Percentiles rank a stretch among this genome's conserved stretches.
These are phyloP conservation scores for Rhimphoctona megacephalus DNA, from an alignment of 2,888 invertebrate genomes.

Conservation along the genomic window DNA sequence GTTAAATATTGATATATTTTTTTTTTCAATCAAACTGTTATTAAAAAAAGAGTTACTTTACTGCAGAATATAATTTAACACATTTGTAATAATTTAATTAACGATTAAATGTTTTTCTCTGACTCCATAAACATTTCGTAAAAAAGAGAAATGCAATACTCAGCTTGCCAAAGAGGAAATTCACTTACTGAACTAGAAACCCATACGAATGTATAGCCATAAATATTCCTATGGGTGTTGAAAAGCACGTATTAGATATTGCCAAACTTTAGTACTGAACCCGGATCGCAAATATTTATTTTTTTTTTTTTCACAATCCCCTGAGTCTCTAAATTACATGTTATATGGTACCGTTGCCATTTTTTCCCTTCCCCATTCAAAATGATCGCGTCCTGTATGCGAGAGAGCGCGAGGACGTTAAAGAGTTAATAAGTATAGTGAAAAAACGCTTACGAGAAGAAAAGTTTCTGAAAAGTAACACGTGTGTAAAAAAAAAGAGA, in stretches of 20 bases:
- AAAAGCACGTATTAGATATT: constrained; percentile 10
- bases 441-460: constrained; percentile 78
- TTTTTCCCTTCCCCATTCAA: not conserved
- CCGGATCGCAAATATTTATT: not conserved
- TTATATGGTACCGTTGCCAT: not conserved
- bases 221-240: not conserved
- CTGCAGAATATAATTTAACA: not conserved
- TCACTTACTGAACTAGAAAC: not conserved
- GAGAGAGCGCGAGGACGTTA: constrained; percentile 61
- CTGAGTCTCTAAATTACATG: not conserved
- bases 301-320: not conserved
- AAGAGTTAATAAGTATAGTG: constrained; percentile 83
- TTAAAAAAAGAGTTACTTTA: not conserved
- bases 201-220: too few relatives aligned
- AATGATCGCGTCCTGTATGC: not conserved
- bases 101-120: too few relatives aligned
- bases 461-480: constrained; percentile 79
- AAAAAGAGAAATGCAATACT: not conserved
- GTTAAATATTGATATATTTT: not conserved
- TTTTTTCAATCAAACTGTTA: not conserved
- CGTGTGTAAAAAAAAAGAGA: constrained; percentile 62
- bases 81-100: not conserved
- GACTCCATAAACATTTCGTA: not conserved
- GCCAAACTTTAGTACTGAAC: not conserved
- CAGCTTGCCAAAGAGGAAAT: not conserved